Percentiles rank a stretch among this genome's conserved stretches.
phyloP scores from a whole-genome alignment of 2,797 vertebrate genomes.

The Miichthys miiuy region DNA sequence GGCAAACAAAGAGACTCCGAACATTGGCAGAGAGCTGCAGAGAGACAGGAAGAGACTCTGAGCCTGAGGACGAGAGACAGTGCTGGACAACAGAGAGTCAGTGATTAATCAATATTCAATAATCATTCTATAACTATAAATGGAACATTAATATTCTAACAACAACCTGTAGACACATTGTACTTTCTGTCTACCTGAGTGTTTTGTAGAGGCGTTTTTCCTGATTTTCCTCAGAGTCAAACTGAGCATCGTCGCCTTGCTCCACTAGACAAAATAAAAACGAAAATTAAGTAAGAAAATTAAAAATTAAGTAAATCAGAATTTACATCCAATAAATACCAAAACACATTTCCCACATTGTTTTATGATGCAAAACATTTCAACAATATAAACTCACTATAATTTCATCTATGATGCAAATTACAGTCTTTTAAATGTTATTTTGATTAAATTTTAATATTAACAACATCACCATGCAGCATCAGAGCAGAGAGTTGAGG shows the following conservation, averaged over 20 bases:
- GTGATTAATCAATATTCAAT: no score
- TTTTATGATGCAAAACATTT: no score
- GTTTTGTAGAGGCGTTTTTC: constrained; percentile 31
- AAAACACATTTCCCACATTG: not conserved
- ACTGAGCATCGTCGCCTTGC: constrained; percentile 7
- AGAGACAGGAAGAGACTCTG: no score
- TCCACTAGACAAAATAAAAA: constrained; percentile 27
- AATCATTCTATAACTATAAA: no score
- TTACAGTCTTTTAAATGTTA: not conserved
- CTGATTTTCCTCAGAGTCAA: constrained; percentile 14
- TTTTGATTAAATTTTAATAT: no score
- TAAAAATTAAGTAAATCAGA: not conserved
- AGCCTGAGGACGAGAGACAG: no score
- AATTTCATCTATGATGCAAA: not conserved
- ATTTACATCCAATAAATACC: not conserved
- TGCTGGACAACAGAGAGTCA: no score
- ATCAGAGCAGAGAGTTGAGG: constrained; percentile 37
- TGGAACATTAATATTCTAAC: no score
- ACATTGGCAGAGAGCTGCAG: no score
- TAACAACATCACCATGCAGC: constrained; percentile 42
- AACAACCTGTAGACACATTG: no score
- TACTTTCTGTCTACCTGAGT: constrained; percentile 29
- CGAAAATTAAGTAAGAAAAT: not conserved
- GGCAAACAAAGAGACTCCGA: no score
- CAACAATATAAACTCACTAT: no score